Conservation (phyloP, 2,797 vertebrate species). For the Macrochelys suwanniensis region DNA sequence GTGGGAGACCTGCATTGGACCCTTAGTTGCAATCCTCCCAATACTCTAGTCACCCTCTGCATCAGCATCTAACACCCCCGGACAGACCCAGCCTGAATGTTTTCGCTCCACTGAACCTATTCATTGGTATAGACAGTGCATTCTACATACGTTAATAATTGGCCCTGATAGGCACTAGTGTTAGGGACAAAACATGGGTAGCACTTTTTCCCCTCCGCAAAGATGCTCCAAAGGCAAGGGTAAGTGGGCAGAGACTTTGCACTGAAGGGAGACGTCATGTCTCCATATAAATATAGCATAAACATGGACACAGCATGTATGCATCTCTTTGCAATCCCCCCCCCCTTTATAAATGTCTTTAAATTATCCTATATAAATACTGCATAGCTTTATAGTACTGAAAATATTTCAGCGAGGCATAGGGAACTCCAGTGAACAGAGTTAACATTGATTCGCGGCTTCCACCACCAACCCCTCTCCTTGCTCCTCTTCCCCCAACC, state of each 20-base stretch:
- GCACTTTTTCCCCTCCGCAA: background rate
- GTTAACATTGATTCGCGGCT: rapidly evolving
- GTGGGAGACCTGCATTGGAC: background rate
- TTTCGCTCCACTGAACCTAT: background rate
- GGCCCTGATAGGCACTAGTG: background rate
- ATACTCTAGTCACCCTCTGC: background rate
- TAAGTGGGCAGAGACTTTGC: background rate
- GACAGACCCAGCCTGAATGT: background rate
- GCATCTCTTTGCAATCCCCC: background rate
- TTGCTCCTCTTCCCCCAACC: background rate
- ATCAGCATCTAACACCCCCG: background rate
- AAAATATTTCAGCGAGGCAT: background rate
- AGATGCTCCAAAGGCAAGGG: background rate
- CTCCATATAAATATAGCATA: background rate
- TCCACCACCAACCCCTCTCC: background rate
- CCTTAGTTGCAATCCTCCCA: background rate
- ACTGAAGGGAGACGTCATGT: background rate
- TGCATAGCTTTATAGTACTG: background rate
- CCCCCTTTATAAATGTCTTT: background rate
- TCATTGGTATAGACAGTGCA: background rate
- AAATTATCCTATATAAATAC: conserved; percentile 34
- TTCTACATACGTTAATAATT: background rate
- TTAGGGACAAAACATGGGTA: background rate
- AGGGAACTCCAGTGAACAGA: background rate
- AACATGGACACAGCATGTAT: rapidly evolving